Base-by-base conservation (phyloP, 2,113 vertebrate genomes). In the Pelobates fuscus region DNA sequence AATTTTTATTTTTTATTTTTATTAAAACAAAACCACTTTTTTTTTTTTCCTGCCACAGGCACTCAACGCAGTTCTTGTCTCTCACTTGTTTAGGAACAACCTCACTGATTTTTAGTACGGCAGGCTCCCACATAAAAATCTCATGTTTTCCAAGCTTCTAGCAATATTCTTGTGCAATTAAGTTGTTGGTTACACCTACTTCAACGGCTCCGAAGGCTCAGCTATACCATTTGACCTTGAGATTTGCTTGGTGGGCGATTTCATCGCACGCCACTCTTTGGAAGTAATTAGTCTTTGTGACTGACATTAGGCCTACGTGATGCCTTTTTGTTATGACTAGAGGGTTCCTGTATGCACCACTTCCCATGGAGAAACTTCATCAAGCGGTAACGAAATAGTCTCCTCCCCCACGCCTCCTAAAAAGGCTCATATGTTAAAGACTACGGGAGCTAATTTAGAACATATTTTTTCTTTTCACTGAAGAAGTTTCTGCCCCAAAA, bases 21-120 rank as follows among this genome's bases (percentile, higher is more conserved):
- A 6, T 6, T 37, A 10, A n/a, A 37, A 37, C 32, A 37, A 37
- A 37, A 37, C 5, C 29, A 52, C 59, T 32, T 63, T 65, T 25
- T 32, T 63, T 65, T 25, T 21, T 75, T 67, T 62, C 54, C 32
- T 32, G 72, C 72, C 54, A 59, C 26, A 46, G 54, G 54, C 64
- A 67, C 32, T 59, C 32, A 10, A 10, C 10, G 32, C 10, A 5
- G 37, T 63, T 72, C 41, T 72, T 15, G 46, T 71, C 25, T 71
- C 32, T 43, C 43, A 18, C 25, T 71, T 58, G 30, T 55, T 72
- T 54, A 44, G 46, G 70, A 4, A 18, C n/a, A 5, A 25, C 11
- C 5, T 25, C 32, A 3, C 24, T 54, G 43, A 54, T 46, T 62
- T 23, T 49, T 37, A 23, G n/a, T 23, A 3, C 26, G 26, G 24